Conservation (phyloP, 1,140 invertebrate genomes). For the Brachionus manjavacas region DNA sequence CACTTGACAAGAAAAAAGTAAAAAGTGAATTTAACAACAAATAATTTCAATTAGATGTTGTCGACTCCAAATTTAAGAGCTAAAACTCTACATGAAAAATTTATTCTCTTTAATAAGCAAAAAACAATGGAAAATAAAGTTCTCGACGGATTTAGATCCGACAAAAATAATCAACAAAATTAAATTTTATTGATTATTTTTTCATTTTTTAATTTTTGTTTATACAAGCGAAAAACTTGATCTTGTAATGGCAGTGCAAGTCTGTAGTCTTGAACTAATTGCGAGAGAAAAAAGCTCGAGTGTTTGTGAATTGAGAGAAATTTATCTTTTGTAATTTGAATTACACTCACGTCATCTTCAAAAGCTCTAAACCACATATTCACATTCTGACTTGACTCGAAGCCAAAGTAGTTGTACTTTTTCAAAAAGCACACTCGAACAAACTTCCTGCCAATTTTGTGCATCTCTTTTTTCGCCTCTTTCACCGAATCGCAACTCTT, state of each 20-base stretch:
- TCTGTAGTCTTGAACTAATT: slow-evolving; percentile 17
- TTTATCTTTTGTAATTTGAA: slow-evolving; percentile 8
- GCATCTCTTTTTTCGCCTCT: neutral
- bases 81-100: too few relatives aligned
- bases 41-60: too few relatives aligned
- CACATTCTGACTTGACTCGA: slow-evolving; percentile 1
- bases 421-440: neutral
- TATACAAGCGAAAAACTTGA: slow-evolving; percentile 16
- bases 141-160: neutral
- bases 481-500: neutral
- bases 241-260: neutral
- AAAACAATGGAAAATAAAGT: neutral
- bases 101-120: neutral
- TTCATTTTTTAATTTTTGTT: slow-evolving; percentile 23
- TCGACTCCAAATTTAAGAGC: too few relatives aligned
- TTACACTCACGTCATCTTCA: slow-evolving; percentile 13
- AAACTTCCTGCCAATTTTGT: neutral
- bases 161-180: neutral
- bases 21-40: too few relatives aligned
- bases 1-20: too few relatives aligned
- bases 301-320: slow-evolving; percentile 29
- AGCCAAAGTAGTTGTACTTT: slow-evolving; percentile 30
- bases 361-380: slow-evolving; percentile 29
- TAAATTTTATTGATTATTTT: slow-evolving; percentile 26
- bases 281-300: slow-evolving; percentile 14